phyloP scores from a whole-genome alignment of 2,797 vertebrate genomes.

The Huso huso region DNA sequence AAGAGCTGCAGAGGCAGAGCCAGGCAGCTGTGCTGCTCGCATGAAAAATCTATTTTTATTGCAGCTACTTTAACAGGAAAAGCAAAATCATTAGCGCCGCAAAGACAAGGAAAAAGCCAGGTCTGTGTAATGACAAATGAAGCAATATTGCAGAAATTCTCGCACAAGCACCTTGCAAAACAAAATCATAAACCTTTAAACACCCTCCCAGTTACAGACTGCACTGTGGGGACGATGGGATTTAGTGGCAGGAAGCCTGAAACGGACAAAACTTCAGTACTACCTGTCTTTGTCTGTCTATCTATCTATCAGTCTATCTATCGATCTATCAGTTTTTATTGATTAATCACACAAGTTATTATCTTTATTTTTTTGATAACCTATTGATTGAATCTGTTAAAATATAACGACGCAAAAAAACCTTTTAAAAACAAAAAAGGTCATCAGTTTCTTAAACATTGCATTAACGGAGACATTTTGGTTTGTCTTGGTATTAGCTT shows the following conservation, averaged over 20 bases:
- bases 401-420: too few relatives aligned
- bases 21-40: slow-evolving; percentile 5
- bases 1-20: slow-evolving; percentile 18
- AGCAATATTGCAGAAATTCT: slow-evolving; percentile 32
- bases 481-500: too few relatives aligned
- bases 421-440: too few relatives aligned
- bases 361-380: too few relatives aligned
- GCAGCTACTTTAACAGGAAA: slow-evolving; percentile 14
- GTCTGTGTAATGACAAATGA: slow-evolving; percentile 11
- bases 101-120: slow-evolving; percentile 4
- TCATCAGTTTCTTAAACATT: too few relatives aligned
- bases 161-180: slow-evolving; percentile 49
- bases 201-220: slow-evolving; percentile 40
- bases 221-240: slow-evolving; percentile 29
- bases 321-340: too few relatives aligned
- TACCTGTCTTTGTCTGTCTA: slow-evolving; percentile 34
- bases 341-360: too few relatives aligned
- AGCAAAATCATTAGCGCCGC: slow-evolving; percentile 9
- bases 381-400: too few relatives aligned
- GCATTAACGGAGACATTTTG: too few relatives aligned
- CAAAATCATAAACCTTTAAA: slow-evolving; percentile 44
- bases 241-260: slow-evolving; percentile 28
- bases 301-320: slow-evolving; percentile 15
- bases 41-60: slow-evolving; percentile 17
- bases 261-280: slow-evolving; percentile 50